Evolutionary conservation across 1,140 invertebrate species (phyloP), one percentile per base, ranked within the genome.

Genomic region (Drosophila chauvacae): DNA sequence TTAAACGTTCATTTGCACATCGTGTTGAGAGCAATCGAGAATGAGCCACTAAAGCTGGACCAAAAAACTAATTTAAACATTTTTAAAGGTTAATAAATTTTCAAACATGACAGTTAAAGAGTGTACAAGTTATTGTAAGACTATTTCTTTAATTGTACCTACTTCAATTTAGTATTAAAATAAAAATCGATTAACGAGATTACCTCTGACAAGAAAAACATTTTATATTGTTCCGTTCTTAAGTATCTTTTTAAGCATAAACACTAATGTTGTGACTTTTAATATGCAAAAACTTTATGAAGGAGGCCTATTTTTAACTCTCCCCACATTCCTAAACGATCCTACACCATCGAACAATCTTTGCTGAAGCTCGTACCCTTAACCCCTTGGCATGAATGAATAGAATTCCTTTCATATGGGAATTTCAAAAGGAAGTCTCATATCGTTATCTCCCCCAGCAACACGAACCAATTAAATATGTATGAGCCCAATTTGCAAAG

Each of bases 381-480:
- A 23, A 39, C n/a, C 63, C 11, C 30, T 42, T 55, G 1, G 11
- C 50, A 18, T 30, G 39, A 66, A 53, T 30, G 62, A 45, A 42
- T 37, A 37, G 63, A 45, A 42, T 37, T 50, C 44, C 39, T 60
- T 72, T 72, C 55, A 72, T 70, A 70, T 37, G 63, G n/a, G 55
- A 42, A 51, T 51, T 72, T 60, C 44, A 42, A 71, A 41, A 20
- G 56, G 13, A 70, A 47, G 30, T 58, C 59, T 35, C 39, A 33
- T 26, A 63, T 47, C 50, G 11, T 50, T 57, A 50, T 50, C 53
- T 50, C 18, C 44, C 45, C 41, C 60, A 39, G 16, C 66, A 39
- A 58, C 59, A 72, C 74, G 51, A 60, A 72, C 74, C 23, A 61
- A 55, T 75, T 65, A 75, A 74, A 79, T 65, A 69, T 65, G 75